These are phyloP conservation scores for Bhutanitis thaidina DNA, from an alignment of 2,888 invertebrate genomes.

Conservation along the genomic window DNA sequence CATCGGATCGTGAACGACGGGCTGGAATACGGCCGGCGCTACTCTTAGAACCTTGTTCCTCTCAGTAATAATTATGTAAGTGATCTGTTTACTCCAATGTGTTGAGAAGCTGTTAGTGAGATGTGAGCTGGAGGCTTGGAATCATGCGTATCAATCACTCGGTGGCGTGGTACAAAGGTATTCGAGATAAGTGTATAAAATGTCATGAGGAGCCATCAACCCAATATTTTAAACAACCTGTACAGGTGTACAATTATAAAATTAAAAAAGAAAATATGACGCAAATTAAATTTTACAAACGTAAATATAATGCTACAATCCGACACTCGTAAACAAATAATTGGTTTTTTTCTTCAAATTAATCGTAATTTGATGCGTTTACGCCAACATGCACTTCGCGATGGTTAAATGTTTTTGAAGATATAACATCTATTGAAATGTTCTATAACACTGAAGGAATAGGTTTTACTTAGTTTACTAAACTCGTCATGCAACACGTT, in stretches of 20 bases:
- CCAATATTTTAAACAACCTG: slow-evolving; percentile 32
- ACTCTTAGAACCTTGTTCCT: slow-evolving; percentile 68
- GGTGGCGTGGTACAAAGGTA: slow-evolving; percentile 77
- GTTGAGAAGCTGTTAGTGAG: slow-evolving; percentile 78
- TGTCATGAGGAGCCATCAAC: slow-evolving; percentile 57
- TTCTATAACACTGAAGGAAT: not conserved
- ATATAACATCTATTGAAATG: slow-evolving; percentile 25
- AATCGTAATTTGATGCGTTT: slow-evolving; percentile 28
- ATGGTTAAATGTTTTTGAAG: slow-evolving; percentile 27
- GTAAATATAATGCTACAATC: slow-evolving; percentile 28
- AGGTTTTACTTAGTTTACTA: slow-evolving; percentile 29
- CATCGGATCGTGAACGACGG: slow-evolving; percentile 39
- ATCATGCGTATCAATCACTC: slow-evolving; percentile 79
- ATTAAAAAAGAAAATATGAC: slow-evolving; percentile 25
- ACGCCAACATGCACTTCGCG: slow-evolving; percentile 53
- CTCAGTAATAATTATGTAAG: slow-evolving; percentile 71
- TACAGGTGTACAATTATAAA: slow-evolving; percentile 25
- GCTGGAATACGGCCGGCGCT: slow-evolving; percentile 25
- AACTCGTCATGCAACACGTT: slow-evolving; percentile 60
- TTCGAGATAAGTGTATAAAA: slow-evolving; percentile 68
- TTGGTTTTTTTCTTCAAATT: not conserved
- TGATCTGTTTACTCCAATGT: slow-evolving; percentile 68
- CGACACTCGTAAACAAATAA: slow-evolving; percentile 19
- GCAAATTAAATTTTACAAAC: slow-evolving; percentile 27
- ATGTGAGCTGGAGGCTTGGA: slow-evolving; percentile 78